Conservation (phyloP, 2,888 invertebrate species). For the Orthonevra nobilis region DNA sequence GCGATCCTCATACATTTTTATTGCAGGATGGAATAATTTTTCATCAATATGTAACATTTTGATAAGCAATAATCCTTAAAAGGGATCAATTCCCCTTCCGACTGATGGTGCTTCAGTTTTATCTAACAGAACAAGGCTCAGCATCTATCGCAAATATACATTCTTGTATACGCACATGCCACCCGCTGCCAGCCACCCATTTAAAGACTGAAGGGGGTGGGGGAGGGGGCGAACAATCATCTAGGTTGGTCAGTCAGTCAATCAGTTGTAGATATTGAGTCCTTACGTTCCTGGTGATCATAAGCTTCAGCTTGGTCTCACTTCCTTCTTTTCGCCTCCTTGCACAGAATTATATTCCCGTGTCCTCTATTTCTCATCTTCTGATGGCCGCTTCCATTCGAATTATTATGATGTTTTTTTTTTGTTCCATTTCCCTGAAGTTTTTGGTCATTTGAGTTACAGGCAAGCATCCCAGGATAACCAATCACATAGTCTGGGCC, state of each 20-base stretch:
- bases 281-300: constrained; percentile 40
- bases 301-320: constrained; percentile 1
- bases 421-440: constrained; percentile 14
- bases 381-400: constrained; percentile 28
- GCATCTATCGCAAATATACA: constrained; percentile 27
- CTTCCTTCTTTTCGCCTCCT: not conserved
- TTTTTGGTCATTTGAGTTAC: constrained; percentile 37
- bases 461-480: constrained; percentile 8
- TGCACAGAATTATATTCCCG: constrained; percentile 30
- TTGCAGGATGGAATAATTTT: constrained; percentile 71
- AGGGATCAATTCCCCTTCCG: constrained; percentile 68
- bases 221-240: no score
- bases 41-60: constrained; percentile 72
- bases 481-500: constrained; percentile 37
- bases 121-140: constrained; percentile 9
- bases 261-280: constrained; percentile 59
- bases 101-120: constrained; percentile 14
- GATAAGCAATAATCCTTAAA: constrained; percentile 72
- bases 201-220: no score
- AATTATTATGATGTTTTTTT: not conserved
- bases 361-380: constrained; percentile 47
- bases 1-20: constrained; percentile 72
- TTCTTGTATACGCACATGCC: no score
- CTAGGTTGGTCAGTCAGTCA: constrained; percentile 57
- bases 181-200: no score